These are phyloP conservation scores for Achatina immaculata DNA, from an alignment of 1,140 invertebrate genomes.

Conservation along the genomic window DNA sequence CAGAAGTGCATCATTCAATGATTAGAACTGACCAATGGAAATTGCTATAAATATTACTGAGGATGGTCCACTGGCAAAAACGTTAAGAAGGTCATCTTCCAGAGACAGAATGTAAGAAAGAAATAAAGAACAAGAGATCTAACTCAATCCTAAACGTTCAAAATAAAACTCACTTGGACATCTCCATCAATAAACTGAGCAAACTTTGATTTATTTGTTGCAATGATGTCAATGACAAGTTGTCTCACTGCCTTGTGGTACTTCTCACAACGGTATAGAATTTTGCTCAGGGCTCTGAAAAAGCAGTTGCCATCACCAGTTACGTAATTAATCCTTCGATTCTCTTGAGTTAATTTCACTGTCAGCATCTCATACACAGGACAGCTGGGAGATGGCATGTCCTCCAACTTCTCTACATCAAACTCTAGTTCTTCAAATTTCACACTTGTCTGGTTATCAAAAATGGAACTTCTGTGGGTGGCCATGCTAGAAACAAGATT, in stretches of 20 bases:
- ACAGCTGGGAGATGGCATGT: slow-evolving; percentile 5
- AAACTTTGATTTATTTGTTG: slow-evolving; percentile 56
- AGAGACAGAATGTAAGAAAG: no score
- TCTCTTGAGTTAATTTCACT: slow-evolving; percentile 40
- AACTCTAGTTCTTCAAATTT: neutral
- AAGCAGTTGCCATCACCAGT: slow-evolving; percentile 68
- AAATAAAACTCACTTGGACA: slow-evolving; percentile 38
- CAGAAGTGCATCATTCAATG: no score
- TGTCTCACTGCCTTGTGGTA: slow-evolving; percentile 57
- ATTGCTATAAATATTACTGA: no score
- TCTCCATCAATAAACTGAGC: slow-evolving; percentile 56
- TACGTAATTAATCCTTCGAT: slow-evolving; percentile 59
- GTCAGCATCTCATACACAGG: slow-evolving; percentile 25
- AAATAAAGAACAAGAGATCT: no score
- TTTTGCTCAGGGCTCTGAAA: slow-evolving; percentile 65
- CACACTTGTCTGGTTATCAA: neutral
- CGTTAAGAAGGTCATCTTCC: no score
- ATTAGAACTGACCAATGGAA: no score
- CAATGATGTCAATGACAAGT: slow-evolving; percentile 59
- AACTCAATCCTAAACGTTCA: no score
- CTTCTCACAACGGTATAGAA: slow-evolving; percentile 57
- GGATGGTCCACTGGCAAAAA: no score
- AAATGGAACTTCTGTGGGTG: neutral
- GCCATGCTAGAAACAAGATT: neutral
- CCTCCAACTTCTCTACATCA: neutral